Conservation (phyloP, 2,113 vertebrate species). For the Cyprinodon brontotheroides region DNA sequence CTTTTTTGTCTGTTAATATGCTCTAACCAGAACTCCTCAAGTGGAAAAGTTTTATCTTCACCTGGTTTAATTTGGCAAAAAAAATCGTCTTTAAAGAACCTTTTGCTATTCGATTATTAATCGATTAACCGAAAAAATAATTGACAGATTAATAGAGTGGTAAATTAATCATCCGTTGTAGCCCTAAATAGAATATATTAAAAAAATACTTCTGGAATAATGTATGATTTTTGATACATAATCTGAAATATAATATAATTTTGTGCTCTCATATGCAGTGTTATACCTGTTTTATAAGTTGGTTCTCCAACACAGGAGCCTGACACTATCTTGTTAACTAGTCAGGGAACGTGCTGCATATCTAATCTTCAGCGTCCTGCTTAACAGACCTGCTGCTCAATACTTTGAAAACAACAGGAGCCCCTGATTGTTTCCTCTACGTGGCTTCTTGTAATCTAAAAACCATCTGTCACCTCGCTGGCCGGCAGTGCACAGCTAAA, state of each 20-base stretch:
- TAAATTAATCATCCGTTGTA: no score
- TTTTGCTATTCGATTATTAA: no score
- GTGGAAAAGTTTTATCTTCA: no score
- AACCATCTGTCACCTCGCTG: neutral
- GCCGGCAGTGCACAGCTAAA: neutral
- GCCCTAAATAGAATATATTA: no score
- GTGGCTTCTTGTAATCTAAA: neutral
- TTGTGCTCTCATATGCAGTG: neutral
- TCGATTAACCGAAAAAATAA: no score
- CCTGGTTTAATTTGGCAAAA: no score
- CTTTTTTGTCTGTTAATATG: no score
- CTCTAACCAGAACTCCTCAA: no score
- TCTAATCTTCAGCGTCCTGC: neutral
- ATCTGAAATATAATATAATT: neutral
- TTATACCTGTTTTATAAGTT: no score
- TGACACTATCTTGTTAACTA: neutral
- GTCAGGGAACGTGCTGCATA: neutral
- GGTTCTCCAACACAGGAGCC: no score
- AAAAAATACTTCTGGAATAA: neutral
- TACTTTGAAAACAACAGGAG: neutral
- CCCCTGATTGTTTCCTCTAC: neutral
- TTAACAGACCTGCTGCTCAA: neutral
- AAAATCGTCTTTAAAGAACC: no score
- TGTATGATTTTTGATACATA: neutral
- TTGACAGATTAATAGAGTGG: no score